Conservation (phyloP, 1,140 invertebrate species). For the Vanessa tameamea region DNA sequence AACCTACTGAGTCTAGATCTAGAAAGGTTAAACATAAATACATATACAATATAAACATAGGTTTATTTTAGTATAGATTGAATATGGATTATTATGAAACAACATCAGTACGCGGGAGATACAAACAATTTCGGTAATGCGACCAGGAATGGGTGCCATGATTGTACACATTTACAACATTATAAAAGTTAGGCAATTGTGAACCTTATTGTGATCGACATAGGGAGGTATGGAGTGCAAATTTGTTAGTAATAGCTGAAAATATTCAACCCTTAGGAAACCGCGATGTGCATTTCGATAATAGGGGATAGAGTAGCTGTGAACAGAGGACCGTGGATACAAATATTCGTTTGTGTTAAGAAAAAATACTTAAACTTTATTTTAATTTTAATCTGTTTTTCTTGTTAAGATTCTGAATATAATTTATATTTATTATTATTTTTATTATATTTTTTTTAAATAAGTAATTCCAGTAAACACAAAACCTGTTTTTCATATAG, state of each 20-base stretch:
- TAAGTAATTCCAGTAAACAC: too few species aligned
- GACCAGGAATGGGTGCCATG: constrained; percentile 43
- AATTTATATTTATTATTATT: too few species aligned
- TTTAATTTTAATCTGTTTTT: too few species aligned
- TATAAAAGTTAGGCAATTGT: constrained; percentile 18
- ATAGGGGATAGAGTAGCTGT: constrained; percentile 54
- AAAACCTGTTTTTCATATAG: too few species aligned
- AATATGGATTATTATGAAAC: not conserved
- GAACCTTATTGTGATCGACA: constrained; percentile 23
- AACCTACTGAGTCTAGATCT: too few species aligned
- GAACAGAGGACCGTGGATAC: constrained; percentile 4
- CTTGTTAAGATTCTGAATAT: too few species aligned
- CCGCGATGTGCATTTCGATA: constrained; percentile 75
- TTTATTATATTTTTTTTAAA: too few species aligned
- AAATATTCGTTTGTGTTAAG: too few species aligned
- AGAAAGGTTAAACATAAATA: too few species aligned
- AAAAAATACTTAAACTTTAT: too few species aligned
- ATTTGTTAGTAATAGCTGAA: constrained; percentile 18
- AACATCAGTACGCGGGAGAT: constrained; percentile 21
- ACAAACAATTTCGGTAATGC: constrained; percentile 66
- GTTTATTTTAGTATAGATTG: too few species aligned
- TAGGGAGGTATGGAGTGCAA: constrained; percentile 21
- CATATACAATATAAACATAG: too few species aligned
- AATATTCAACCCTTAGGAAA: constrained; percentile 72
- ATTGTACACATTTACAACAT: constrained; percentile 28